Conservation (phyloP, 37 sponge, comb jelly and placozoan genomes). For the Ephydatia muelleri region DNA sequence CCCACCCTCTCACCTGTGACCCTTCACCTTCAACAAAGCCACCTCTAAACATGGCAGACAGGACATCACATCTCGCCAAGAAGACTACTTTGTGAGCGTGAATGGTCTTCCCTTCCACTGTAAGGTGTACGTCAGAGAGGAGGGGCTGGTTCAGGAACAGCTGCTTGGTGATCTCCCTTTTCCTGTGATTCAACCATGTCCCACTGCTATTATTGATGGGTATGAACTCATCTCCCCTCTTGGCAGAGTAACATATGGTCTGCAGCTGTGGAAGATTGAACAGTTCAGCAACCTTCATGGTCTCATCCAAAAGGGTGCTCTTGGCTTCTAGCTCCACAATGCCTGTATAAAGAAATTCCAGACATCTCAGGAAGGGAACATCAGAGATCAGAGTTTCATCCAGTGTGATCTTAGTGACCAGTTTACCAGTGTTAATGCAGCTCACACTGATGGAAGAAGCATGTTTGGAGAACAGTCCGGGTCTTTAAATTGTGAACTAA, state of each 20-base stretch:
- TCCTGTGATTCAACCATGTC: slow-evolving; percentile 86
- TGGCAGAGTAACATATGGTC: slow-evolving; percentile 62
- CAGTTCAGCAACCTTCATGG: slow-evolving; percentile 49
- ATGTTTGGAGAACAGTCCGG: not conserved
- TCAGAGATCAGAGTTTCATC: slow-evolving; percentile 47
- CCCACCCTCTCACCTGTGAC: slow-evolving; percentile 42
- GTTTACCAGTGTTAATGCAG: slow-evolving; percentile 2
- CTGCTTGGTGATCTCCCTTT: slow-evolving; percentile 55
- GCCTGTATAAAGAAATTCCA: slow-evolving; percentile 88
- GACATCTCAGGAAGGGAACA: slow-evolving; percentile 36
- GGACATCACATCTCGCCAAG: slow-evolving; percentile 74
- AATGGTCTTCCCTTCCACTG: slow-evolving; percentile 59
- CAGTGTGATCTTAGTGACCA: slow-evolving; percentile 51
- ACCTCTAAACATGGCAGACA: slow-evolving; percentile 85
- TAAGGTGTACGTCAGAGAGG: slow-evolving; percentile 70
- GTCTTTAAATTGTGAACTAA: slow-evolving; percentile 4
- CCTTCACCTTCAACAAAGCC: slow-evolving; percentile 61
- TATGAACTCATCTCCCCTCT: slow-evolving; percentile 60
- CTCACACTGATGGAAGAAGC: slow-evolving; percentile 1
- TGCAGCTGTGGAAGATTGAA: slow-evolving; percentile 79
- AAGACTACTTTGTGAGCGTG: slow-evolving; percentile 76
- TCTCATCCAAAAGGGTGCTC: slow-evolving; percentile 60
- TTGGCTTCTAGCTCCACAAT: slow-evolving; percentile 42
- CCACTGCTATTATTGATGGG: slow-evolving; percentile 82
- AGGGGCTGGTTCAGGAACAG: slow-evolving; percentile 73